phyloP scores from a whole-genome alignment of 1,140 invertebrate species.

The Drosophila lini region DNA sequence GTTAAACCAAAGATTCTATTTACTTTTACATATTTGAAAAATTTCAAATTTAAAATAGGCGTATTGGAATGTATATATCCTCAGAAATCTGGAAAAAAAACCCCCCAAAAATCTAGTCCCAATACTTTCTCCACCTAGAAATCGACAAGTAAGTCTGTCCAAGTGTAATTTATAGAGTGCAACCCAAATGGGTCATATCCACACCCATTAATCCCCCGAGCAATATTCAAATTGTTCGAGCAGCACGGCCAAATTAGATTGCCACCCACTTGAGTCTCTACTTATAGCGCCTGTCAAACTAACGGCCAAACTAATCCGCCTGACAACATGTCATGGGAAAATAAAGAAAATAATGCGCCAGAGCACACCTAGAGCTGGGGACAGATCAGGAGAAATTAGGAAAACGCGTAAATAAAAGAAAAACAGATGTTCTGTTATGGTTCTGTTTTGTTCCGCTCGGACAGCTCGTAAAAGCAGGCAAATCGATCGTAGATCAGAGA shows the following conservation, averaged over 20 bases:
- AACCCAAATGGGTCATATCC: conserved; percentile 45
- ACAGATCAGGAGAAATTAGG: conserved; percentile 25
- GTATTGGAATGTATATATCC: background rate
- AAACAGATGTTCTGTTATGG: conserved; percentile 54
- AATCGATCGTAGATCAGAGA: conserved; percentile 33
- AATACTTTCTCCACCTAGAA: background rate
- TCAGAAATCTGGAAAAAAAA: background rate
- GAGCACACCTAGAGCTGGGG: conserved; percentile 22
- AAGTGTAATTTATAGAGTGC: conserved; percentile 41
- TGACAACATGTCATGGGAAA: conserved; percentile 47
- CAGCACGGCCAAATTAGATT: conserved; percentile 48
- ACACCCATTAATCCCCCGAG: conserved; percentile 45
- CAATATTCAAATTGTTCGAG: conserved; percentile 53
- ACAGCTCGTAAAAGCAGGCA: conserved; percentile 32
- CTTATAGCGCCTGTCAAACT: conserved; percentile 49
- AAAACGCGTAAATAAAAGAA: conserved; percentile 44
- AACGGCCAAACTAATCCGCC: conserved; percentile 55
- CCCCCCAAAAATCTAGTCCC: background rate
- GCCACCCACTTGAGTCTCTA: conserved; percentile 27
- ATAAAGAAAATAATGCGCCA: conserved; percentile 17
- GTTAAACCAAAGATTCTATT: too few species aligned
- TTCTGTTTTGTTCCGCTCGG: conserved; percentile 37
- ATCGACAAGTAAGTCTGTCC: background rate
- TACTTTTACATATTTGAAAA: too few species aligned
- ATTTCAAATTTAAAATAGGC: too few species aligned